Percentiles rank a stretch among this genome's conserved stretches.
These are phyloP conservation scores for Trichonephila clavipes DNA, from an alignment of 1,140 invertebrate species.

Conservation along the genomic window DNA sequence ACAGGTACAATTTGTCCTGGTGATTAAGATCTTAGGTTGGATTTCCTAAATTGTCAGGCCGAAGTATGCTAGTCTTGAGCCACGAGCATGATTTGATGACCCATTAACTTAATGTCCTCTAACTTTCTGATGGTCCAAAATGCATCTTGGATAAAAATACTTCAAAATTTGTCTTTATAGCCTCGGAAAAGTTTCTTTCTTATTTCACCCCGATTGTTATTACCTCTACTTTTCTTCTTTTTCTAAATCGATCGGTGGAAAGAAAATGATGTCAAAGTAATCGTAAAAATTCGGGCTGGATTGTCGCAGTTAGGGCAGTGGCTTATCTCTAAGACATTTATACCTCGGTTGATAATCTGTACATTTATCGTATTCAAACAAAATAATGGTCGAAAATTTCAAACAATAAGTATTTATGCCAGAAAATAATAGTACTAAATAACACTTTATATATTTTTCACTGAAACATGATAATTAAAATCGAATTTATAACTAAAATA, in stretches of 20 bases:
- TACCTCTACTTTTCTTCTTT: conserved; percentile 40
- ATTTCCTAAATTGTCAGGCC: conserved; percentile 72
- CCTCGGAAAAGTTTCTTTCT: conserved; percentile 10
- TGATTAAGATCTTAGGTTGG: conserved; percentile 74
- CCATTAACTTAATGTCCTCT: conserved; percentile 73
- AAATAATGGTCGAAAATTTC: too few species aligned
- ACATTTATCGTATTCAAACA: too few species aligned
- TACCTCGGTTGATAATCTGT: too few species aligned
- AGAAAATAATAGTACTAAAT: too few species aligned
- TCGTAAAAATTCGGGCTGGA: neutral
- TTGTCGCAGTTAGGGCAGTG: neutral
- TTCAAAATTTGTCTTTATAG: conserved; percentile 69
- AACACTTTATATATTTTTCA: too few species aligned
- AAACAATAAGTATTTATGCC: too few species aligned
- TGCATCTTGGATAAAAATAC: conserved; percentile 61
- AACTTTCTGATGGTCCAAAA: conserved; percentile 61
- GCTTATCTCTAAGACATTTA: neutral
- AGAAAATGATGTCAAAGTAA: conserved; percentile 24
- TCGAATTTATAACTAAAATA: too few species aligned
- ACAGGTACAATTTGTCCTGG: conserved; percentile 72
- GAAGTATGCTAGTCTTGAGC: conserved; percentile 28
- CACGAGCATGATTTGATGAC: conserved; percentile 69
- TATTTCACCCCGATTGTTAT: conserved; percentile 23
- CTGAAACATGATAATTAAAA: too few species aligned
- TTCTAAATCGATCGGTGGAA: neutral